phyloP scores from a whole-genome alignment of 2,797 vertebrate genomes.

The Poeciliopsis gracilis region DNA sequence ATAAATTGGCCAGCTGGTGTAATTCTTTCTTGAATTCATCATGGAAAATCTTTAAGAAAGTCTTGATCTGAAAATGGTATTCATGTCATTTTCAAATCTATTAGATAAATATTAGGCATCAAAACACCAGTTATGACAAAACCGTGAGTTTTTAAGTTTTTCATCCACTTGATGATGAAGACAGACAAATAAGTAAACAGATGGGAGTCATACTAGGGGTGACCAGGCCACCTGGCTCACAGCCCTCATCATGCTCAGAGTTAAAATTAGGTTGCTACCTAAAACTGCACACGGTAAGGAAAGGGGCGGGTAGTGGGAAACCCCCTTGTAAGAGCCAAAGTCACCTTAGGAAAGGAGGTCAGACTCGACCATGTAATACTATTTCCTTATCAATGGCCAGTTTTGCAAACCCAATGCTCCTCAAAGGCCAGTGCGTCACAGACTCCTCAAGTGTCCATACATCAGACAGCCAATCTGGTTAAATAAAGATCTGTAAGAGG shows the following conservation, averaged over 20 bases:
- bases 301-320: conserved; percentile 67
- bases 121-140: not conserved
- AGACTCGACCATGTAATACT: conserved; percentile 10
- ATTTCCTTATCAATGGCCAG: conserved; percentile 57
- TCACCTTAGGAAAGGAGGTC: conserved; percentile 58
- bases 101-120: not conserved
- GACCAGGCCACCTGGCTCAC: conserved; percentile 53
- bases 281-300: conserved; percentile 62
- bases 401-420: conserved; percentile 46
- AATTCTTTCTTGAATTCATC: not conserved
- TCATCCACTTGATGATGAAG: not conserved
- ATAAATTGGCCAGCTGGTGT: not conserved
- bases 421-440: conserved; percentile 63
- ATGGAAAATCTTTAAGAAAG: not conserved
- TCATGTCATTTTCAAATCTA: not conserved
- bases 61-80: not conserved
- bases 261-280: conserved; percentile 70
- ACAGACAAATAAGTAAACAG: conserved; percentile 14
- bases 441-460: conserved; percentile 73
- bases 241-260: conserved; percentile 52
- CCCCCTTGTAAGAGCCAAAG: conserved; percentile 68
- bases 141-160: not conserved
- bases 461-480: conserved; percentile 82
- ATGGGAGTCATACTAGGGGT: conserved; percentile 41
- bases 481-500: conserved; percentile 85